Evolutionary conservation across 2,797 vertebrate species (phyloP), one percentile per base, ranked within the genome.

Genomic region (Phaenicophaeus curvirostris): DNA sequence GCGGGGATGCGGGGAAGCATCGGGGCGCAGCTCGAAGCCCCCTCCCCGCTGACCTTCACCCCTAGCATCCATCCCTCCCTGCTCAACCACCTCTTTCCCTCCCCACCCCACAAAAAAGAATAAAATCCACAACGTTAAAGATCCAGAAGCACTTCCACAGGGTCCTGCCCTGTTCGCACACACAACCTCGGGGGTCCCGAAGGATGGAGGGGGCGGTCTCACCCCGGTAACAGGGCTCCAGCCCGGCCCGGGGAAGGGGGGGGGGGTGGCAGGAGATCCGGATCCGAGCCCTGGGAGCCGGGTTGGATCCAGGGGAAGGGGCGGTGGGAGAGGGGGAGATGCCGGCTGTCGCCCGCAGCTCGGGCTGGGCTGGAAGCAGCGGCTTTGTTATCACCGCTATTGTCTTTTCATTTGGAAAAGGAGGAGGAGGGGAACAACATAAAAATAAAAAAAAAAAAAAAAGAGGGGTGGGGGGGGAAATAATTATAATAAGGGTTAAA

Each of bases 91-190:
- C 75, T 81, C 51, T 42, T 42, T 42, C 17, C 41, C 71, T n/a
- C 59, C 17, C 55, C 55, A 63, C 51, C 15, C 11, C 42, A n/a
- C n/a, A n/a, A n/a, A n/a, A n/a, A n/a, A n/a, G n/a, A n/a, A n/a
- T n/a, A 5, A 69, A 82, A 65, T 8, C 63, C 67, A 53, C 81
- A 44, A 21, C n/a, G 35, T 14, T 30, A 63, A 57, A 69, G 74
- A 80, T 90, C 66, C 95, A 91, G 85, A 74, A 93, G 93, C 92
- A 72, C 76, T 87, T 54, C 55, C 62, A 85, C 97, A 97, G 97
- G 98, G 97, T 83, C 98, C 98, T 94, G 98, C 98, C 98, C 98
- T 95, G 98, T 63, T 77, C 80, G 79, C 77, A 75, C 68, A 72
- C 72, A 88, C 90, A 85, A 89, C 86, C 83, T 65, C 80, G n/a